Base-by-base conservation (phyloP, 1,140 invertebrate species). In the Mercenaria mercenaria region DNA sequence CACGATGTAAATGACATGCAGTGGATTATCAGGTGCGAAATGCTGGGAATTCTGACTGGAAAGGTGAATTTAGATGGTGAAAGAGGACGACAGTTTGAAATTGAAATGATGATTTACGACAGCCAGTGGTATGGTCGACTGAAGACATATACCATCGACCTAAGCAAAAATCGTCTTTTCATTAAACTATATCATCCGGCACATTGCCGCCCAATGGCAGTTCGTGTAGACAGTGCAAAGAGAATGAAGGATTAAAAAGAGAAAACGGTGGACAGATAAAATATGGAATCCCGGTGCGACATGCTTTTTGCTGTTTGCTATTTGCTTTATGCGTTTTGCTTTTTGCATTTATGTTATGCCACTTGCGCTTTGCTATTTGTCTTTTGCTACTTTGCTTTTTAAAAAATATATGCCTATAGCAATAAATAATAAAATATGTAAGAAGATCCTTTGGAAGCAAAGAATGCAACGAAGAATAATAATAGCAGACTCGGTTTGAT, bases 171-270 rank as follows among this genome's bases (percentile, higher is more conserved):
- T n/a, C 11, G 26, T 47, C 15, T 85, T 74, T 11, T 15, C 18
- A 37, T 76, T 52, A 18, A 56, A 32, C n/a, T 13, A 8, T 85
- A 85, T 29, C 67, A 76, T 43, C 69, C 83, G 20, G 64, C 69
- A 6, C 23, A 34, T 37, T 74, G 69, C 43, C 29, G 20, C 11
- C 29, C 47, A 0, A 85, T 74, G 69, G 41, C n/a, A 34, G 3
- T 0, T 3, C 83, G 83, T 0, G 64, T 32, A 1, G n/a, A 72
- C 37, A 32, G 64, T 37, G 83, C 83, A 11, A 29, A 26, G 15
- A 0, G n/a, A 0, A 0, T 74, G 18, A 47, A 26, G 32, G 80
- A 67, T 52, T 6, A 83, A 50, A 50, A 83, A 39, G 37, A n/a
- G 80, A 4, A 26, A 18, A 18, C 47, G 80, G 41, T 83, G 76